A percentile compares a stretch with the other conserved stretches of the same genome.
phyloP scores from a whole-genome alignment of 1,140 invertebrate genomes.

The Monochamus saltuarius region DNA sequence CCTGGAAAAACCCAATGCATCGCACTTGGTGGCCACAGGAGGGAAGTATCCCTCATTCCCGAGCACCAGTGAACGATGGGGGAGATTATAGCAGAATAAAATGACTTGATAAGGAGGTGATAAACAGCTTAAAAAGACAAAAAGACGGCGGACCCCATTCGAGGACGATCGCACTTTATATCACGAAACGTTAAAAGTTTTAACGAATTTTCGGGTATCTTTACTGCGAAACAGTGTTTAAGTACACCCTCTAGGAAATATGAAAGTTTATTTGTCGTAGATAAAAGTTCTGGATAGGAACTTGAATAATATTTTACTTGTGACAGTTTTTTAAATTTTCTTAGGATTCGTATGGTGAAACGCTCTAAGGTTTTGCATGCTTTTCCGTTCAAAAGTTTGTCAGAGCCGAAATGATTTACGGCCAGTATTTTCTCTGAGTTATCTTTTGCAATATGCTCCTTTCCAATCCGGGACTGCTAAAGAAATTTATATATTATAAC shows the following conservation, averaged over 20 bases:
- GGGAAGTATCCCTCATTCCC: no score
- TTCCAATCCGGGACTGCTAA: no score
- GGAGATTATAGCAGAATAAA: slow-evolving; percentile 29
- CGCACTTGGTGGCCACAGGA: no score
- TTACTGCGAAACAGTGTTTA: slow-evolving; percentile 20
- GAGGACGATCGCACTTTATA: slow-evolving; percentile 20
- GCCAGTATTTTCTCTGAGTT: no score
- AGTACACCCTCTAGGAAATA: slow-evolving; percentile 19
- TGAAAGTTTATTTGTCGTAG: slow-evolving; percentile 21
- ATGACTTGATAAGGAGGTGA: slow-evolving; percentile 31
- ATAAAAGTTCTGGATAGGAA: slow-evolving; percentile 15
- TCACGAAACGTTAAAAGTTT: slow-evolving; percentile 13
- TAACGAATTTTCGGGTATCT: slow-evolving; percentile 18
- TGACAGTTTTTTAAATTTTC: slow-evolving; percentile 22
- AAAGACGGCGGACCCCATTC: slow-evolving; percentile 14
- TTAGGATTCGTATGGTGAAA: no score
- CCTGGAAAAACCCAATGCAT: no score
- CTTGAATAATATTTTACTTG: slow-evolving; percentile 18
- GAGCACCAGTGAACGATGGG: slow-evolving; percentile 25
- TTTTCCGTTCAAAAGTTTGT: no score
- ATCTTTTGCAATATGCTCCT: no score
- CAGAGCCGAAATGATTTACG: no score
- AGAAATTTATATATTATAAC: no score
- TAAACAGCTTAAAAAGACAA: slow-evolving; percentile 26
- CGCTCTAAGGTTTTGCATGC: no score